phyloP scores from a whole-genome alignment of 1,140 invertebrate species.

The Lordiphosa collinella region DNA sequence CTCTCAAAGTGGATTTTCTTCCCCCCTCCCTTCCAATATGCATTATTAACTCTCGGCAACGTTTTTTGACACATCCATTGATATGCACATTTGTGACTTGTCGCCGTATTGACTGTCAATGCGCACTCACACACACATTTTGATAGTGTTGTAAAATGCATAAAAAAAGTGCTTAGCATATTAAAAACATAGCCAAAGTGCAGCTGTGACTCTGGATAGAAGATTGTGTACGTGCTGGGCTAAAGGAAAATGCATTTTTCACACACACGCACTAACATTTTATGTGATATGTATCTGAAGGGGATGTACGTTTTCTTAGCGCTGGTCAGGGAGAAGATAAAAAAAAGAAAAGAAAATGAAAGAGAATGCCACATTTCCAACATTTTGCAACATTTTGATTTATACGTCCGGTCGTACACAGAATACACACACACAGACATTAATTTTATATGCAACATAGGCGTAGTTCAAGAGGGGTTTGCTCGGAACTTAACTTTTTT shows the following conservation, averaged over 20 bases:
- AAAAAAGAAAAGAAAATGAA: background rate
- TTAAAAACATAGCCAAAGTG: slow-evolving; percentile 45
- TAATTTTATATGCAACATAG: background rate
- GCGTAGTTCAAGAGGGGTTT: too few species aligned
- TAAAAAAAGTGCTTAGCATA: slow-evolving; percentile 45
- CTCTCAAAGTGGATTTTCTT: background rate
- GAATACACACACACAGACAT: background rate
- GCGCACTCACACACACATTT: slow-evolving; percentile 13
- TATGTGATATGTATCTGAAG: slow-evolving; percentile 10
- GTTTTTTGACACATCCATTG: slow-evolving; percentile 43
- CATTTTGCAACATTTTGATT: slow-evolving; percentile 13
- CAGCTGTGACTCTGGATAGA: slow-evolving; percentile 25
- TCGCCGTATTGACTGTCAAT: slow-evolving; percentile 18
- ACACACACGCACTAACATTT: background rate
- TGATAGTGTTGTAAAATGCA: slow-evolving; percentile 41
- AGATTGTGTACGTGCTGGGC: slow-evolving; percentile 21
- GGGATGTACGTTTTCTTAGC: slow-evolving; percentile 1
- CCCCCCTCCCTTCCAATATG: background rate
- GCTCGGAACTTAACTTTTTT: too few species aligned
- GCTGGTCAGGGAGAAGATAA: background rate
- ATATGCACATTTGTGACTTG: slow-evolving; percentile 44
- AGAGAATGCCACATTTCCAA: slow-evolving; percentile 8
- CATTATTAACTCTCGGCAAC: slow-evolving; percentile 35
- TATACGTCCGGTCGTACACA: background rate
- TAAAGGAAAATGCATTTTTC: slow-evolving; percentile 9